Evolutionary conservation across 1,140 invertebrate genomes (phyloP), one percentile per base, ranked within the genome.

Genomic region (Laodelphax striatellus): DNA sequence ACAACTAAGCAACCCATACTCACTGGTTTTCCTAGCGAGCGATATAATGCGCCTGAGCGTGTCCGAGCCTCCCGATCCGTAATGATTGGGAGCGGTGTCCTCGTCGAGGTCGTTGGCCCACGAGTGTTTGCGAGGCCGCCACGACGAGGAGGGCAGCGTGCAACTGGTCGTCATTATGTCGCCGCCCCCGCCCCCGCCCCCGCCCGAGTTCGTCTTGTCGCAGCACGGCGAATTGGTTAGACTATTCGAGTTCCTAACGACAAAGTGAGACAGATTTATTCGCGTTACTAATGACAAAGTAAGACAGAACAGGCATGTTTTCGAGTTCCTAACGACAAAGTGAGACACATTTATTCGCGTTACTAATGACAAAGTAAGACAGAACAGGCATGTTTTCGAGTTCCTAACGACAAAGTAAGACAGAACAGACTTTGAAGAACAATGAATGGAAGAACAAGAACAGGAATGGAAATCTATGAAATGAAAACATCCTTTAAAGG

Each of bases 11-110:
- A 28, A 28, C n/a, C n/a, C n/a, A 46, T 13, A 46, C 46, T 50
- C 72, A 78, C 85, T 87, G 21, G 87, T 86, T 61, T 84, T 81
- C 68, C 86, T 83, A 52, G 87, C 86, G 66, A 90, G 84, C 63
- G 87, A 85, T 0, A 88, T 84, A 59, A 92, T 87, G 64, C 84
- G 81, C 67, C 88, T 85, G 57, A 90, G 74, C 1, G 86, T 80
- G 70, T 90, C 87, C 31, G 84, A 77, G 16, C 62, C 57, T n/a
- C 55, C 50, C 77, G 31, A 80, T 61, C 71, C 77, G 64, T 77
- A 86, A 70, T 73, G 77, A 52, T 78, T 76, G 34, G 80, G 24
- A 28, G 2, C 24, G 64, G 80, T 77, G 59, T 85, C 81, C 78
- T 82, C 82, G 66, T 86, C 83, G 28, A 86, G 67, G 22, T 86